A percentile compares a stretch with the other conserved stretches of the same genome.
Evolutionary conservation across 1,140 invertebrate species (phyloP).

Genomic region (Ips typographus): DNA sequence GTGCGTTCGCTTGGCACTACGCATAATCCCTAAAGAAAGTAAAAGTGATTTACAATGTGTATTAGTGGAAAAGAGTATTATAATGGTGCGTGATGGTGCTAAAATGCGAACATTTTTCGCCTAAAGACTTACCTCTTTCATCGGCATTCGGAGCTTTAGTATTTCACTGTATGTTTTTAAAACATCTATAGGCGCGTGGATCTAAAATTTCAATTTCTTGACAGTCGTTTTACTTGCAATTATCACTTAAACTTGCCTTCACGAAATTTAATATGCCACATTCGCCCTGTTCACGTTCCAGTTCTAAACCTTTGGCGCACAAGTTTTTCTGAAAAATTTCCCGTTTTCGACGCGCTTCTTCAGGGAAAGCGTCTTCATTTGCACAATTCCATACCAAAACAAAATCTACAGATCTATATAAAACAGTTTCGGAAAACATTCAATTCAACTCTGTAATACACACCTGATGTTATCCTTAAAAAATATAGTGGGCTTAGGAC

Average conservation of each 20-base stretch:
- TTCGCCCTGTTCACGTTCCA: constrained; percentile 65
- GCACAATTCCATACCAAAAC: constrained; percentile 71
- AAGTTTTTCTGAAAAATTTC: constrained; percentile 68
- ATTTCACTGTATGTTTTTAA: constrained; percentile 89
- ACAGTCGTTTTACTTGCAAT: not conserved
- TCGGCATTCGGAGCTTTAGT: constrained; percentile 91
- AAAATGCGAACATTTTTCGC: too few species aligned
- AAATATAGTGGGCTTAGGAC: constrained; percentile 59
- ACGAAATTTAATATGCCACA: constrained; percentile 67
- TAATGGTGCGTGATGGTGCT: too few species aligned
- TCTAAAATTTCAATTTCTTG: constrained; percentile 53
- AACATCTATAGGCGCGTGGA: constrained; percentile 85
- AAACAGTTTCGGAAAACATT: not conserved
- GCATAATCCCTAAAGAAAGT: constrained; percentile 46
- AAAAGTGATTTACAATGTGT: constrained; percentile 24
- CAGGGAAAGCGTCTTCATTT: constrained; percentile 55
- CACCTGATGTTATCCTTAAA: constrained; percentile 65
- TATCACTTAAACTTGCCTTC: constrained; percentile 55
- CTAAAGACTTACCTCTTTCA: constrained; percentile 70
- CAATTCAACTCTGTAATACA: not conserved
- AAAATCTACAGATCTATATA: constrained; percentile 67
- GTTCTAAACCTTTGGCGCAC: constrained; percentile 65
- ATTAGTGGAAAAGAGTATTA: not conserved
- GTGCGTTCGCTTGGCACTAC: constrained; percentile 44
- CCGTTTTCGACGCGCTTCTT: constrained; percentile 50